A percentile compares a stretch with the other conserved stretches of the same genome.
phyloP scores from a whole-genome alignment of 2,113 vertebrate species.

The Gymnarchus niloticus region DNA sequence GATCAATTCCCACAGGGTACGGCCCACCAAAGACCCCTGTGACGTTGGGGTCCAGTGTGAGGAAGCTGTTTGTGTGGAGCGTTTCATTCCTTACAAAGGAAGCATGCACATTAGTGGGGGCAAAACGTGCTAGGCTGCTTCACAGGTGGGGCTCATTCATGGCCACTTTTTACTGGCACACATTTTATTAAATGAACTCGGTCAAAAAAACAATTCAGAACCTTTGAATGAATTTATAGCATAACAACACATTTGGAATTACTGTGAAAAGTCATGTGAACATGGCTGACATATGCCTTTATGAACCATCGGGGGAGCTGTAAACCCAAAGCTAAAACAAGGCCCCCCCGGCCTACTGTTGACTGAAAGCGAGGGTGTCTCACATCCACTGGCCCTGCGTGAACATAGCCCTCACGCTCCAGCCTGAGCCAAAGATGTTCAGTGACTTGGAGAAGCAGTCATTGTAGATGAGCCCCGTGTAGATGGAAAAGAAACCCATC shows the following conservation, averaged over 20 bases:
- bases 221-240: neutral
- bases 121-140: neutral
- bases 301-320: neutral
- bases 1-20: constrained; percentile 92
- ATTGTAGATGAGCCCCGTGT: constrained; percentile 96
- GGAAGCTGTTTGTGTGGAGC: constrained; percentile 55
- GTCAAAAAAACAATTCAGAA: neutral
- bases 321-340: neutral
- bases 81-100: constrained; percentile 60
- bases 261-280: neutral
- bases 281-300: neutral
- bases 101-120: neutral
- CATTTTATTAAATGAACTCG: neutral
- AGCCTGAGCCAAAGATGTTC: constrained; percentile 91
- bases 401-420: constrained; percentile 89
- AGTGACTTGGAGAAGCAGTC: constrained; percentile 96
- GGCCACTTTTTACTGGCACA: neutral
- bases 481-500: constrained; percentile 93
- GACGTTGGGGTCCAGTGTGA: constrained; percentile 80
- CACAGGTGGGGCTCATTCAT: too few relatives aligned
- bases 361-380: constrained; percentile 42
- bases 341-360: neutral
- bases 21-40: constrained; percentile 83
- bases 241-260: neutral
- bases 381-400: constrained; percentile 83